Conservation (phyloP, 2,797 vertebrate species). For the Petrocephalus schoutedeni region DNA sequence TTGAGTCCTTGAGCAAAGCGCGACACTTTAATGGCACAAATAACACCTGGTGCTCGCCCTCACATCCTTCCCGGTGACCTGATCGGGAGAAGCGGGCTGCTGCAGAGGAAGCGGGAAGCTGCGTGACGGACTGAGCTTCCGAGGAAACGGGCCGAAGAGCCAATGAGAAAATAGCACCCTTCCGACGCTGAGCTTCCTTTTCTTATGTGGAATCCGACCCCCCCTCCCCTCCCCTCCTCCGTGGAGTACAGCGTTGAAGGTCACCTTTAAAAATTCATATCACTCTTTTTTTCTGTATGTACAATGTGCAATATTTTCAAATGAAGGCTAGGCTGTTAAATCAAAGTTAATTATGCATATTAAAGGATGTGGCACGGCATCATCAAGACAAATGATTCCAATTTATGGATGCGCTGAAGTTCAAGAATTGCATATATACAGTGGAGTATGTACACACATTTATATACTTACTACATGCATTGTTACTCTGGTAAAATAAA, state of each 20-base stretch:
- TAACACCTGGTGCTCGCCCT: background rate
- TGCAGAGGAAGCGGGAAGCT: background rate
- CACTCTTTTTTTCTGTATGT: background rate
- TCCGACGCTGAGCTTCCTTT: background rate
- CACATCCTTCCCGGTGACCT: background rate
- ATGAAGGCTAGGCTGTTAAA: background rate
- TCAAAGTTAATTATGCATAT: background rate
- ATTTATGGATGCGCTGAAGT: background rate
- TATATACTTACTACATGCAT: background rate
- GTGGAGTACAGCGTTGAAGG: background rate
- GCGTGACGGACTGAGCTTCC: background rate
- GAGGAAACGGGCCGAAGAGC: background rate
- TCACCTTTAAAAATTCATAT: background rate
- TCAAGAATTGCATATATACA: background rate
- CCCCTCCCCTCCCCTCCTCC: background rate
- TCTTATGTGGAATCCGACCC: background rate
- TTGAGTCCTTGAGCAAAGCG: background rate
- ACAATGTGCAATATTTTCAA: background rate
- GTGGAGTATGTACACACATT: background rate
- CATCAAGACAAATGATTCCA: slow-evolving; percentile 1
- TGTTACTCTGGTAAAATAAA: background rate
- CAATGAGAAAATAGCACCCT: background rate
- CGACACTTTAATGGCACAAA: background rate
- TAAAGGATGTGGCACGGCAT: background rate
- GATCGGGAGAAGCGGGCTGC: background rate